A percentile compares a stretch with the other conserved stretches of the same genome.
Evolutionary conservation across 2,113 vertebrate genomes (phyloP).

Genomic region (Mustela lutreola): DNA sequence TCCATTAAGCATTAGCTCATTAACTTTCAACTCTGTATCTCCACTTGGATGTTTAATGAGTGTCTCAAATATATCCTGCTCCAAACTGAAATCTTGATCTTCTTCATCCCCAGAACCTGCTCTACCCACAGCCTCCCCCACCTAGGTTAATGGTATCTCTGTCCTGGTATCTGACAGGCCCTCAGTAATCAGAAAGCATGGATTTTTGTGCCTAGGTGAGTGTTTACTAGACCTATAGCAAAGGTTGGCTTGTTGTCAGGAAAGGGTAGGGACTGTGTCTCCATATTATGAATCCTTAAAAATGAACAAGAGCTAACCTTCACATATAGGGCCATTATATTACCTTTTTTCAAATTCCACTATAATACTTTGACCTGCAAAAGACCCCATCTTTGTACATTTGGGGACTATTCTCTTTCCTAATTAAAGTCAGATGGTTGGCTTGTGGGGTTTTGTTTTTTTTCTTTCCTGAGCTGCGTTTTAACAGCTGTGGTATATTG

Average conservation of each 20-base stretch:
- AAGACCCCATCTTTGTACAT: constrained; percentile 47
- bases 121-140: neutral
- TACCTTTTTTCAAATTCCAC: constrained; percentile 65
- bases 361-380: constrained; percentile 56
- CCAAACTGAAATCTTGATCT: neutral
- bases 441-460: neutral
- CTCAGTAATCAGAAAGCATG: neutral
- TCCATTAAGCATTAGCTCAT: neutral
- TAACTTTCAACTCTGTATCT: neutral
- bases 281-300: constrained; percentile 24
- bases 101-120: neutral
- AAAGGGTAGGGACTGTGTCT: neutral
- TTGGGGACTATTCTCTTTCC: constrained; percentile 64
- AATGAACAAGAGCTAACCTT: constrained; percentile 29
- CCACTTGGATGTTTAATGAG: neutral
- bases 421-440: constrained; percentile 72
- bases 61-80: neutral
- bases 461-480: constrained; percentile 52
- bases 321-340: neutral
- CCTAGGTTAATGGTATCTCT: neutral
- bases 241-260: neutral
- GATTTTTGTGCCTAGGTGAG: neutral
- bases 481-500: constrained; percentile 78
- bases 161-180: neutral
- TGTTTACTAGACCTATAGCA: neutral